Evolutionary conservation across 2,797 vertebrate genomes (phyloP).

Genomic region (Gymnoscopelus microlampas): DNA sequence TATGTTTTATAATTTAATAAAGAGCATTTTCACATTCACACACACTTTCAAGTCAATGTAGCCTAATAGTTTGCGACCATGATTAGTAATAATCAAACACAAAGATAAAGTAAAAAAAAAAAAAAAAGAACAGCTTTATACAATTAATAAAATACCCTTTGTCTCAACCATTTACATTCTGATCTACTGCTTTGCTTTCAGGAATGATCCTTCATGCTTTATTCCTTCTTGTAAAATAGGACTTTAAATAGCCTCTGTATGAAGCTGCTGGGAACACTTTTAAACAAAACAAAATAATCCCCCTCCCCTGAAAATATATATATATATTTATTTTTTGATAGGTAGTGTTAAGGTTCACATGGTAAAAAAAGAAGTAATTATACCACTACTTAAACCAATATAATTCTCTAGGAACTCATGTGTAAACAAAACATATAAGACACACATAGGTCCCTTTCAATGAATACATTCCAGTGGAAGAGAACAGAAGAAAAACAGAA

Average conservation of each 20-base stretch:
- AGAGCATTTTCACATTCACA: background rate
- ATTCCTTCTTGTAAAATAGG: no score
- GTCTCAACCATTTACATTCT: no score
- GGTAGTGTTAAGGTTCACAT: background rate
- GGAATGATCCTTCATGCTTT: no score
- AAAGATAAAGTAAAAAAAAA: background rate
- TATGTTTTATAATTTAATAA: no score
- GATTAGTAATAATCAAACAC: background rate
- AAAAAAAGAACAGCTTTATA: background rate
- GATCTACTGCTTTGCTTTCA: no score
- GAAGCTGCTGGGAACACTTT: no score
- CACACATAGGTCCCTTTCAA: slow-evolving; percentile 15
- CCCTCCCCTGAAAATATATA: background rate
- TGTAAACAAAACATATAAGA: slow-evolving; percentile 9
- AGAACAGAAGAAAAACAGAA: slow-evolving; percentile 10
- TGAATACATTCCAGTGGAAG: slow-evolving; percentile 13
- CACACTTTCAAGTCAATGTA: background rate
- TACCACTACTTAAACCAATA: background rate
- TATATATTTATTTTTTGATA: background rate
- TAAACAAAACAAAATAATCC: no score
- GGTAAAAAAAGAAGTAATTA: background rate
- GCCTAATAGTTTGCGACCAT: background rate
- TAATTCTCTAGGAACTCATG: background rate
- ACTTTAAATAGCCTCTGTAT: no score
- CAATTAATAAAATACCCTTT: no score